phyloP scores from a whole-genome alignment of 1,140 invertebrate species.

The Latrodectus geometricus region DNA sequence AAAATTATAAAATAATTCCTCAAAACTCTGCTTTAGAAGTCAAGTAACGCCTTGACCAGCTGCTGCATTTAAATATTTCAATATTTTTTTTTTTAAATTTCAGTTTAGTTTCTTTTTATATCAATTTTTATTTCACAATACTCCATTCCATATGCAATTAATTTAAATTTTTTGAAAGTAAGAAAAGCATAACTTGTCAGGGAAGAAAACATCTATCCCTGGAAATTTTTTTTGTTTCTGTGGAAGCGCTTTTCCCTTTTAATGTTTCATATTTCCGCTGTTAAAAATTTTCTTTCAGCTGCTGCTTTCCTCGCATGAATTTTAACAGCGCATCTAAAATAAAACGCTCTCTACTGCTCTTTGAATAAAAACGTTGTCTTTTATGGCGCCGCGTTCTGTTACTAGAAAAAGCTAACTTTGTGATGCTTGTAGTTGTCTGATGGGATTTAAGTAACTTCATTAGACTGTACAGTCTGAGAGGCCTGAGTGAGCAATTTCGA shows the following conservation, averaged over 20 bases:
- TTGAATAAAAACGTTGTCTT: constrained; percentile 23
- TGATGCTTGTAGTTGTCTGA: constrained; percentile 15
- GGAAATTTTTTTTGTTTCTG: too few relatives aligned
- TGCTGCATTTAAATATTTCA: too few relatives aligned
- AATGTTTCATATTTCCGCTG: constrained; percentile 14
- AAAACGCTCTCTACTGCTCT: constrained; percentile 11
- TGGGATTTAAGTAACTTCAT: constrained; percentile 48
- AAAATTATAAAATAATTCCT: too few relatives aligned
- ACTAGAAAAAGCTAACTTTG: neutral
- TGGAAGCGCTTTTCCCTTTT: constrained; percentile 12
- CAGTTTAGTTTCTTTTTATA: too few relatives aligned
- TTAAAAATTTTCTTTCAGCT: neutral
- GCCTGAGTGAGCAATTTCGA: neutral
- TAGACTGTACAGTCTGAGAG: constrained; percentile 15
- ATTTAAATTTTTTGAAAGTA: too few relatives aligned
- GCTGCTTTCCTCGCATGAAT: neutral
- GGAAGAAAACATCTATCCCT: too few relatives aligned
- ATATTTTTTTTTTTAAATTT: too few relatives aligned
- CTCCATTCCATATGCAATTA: too few relatives aligned
- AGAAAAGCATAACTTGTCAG: too few relatives aligned
- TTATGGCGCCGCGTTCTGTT: neutral
- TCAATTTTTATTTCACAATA: too few relatives aligned
- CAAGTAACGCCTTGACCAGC: too few relatives aligned
- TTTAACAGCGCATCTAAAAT: constrained; percentile 26
- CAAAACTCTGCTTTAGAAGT: too few relatives aligned